phyloP scores from a whole-genome alignment of 2,113 vertebrate species.

The Galbula dea region DNA sequence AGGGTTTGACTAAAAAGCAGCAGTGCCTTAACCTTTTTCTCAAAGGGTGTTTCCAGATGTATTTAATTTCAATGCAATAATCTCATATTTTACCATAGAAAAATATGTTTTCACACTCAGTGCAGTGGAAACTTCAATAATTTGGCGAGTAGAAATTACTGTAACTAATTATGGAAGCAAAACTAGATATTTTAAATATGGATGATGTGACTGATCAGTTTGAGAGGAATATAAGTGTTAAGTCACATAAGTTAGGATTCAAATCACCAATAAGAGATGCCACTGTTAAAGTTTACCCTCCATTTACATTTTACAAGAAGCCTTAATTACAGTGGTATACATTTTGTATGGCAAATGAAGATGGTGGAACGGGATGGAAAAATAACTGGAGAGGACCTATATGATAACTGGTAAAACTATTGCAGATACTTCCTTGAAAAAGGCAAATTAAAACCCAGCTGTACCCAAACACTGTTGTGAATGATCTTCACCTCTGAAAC shows the following conservation, averaged over 20 bases:
- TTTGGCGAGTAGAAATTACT: background rate
- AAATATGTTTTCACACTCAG: background rate
- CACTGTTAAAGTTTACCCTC: background rate
- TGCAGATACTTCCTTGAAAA: background rate
- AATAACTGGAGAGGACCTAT: background rate
- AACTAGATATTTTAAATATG: background rate
- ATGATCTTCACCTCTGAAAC: background rate
- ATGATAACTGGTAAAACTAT: background rate
- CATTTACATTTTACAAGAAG: background rate
- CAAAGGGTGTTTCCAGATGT: accelerated
- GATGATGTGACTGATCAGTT: background rate
- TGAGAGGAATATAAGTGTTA: background rate
- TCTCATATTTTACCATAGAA: background rate
- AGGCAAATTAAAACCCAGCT: background rate
- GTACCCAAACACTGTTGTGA: background rate
- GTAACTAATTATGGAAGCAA: background rate
- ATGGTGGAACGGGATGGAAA: background rate
- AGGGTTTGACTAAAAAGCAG: background rate
- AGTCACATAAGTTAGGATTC: background rate
- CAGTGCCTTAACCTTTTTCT: background rate
- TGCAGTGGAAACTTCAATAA: background rate
- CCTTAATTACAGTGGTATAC: background rate
- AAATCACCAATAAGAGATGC: background rate
- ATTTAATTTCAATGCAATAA: background rate
- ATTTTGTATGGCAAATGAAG: background rate